Percentiles rank a stretch among this genome's conserved stretches.
Evolutionary conservation across 2,113 vertebrate species (phyloP).

Genomic region (Triplophysa dalaica): DNA sequence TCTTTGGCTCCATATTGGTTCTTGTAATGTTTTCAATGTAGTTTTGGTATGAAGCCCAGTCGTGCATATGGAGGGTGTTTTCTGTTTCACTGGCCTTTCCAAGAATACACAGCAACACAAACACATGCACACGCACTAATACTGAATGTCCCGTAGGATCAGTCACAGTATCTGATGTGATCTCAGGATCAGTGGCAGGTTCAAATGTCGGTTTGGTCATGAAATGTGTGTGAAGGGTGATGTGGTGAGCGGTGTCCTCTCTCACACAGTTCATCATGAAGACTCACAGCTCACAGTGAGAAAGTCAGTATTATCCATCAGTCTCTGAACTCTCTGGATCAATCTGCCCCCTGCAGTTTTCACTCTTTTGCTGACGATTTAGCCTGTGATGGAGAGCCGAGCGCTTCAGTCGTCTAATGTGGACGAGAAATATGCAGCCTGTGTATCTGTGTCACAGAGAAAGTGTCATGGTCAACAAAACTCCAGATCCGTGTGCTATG

Average conservation of each 20-base stretch:
- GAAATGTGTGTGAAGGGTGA: not conserved
- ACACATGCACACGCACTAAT: not conserved
- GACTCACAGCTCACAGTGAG: slow-evolving; percentile 23
- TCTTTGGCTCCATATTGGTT: slow-evolving; percentile 9
- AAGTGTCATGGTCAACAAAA: not conserved
- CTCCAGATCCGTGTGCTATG: not conserved
- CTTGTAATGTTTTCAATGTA: not conserved
- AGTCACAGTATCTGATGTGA: not conserved
- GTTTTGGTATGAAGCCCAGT: not conserved
- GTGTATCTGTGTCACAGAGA: not conserved
- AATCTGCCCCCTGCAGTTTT: slow-evolving; percentile 14
- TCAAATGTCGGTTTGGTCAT: not conserved
- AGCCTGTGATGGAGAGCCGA: slow-evolving; percentile 17
- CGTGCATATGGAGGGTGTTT: not conserved
- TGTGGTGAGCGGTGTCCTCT: not conserved
- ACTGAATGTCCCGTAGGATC: slow-evolving; percentile 35
- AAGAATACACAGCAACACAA: not conserved
- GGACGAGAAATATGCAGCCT: not conserved
- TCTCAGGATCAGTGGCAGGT: not conserved
- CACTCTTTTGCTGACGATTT: slow-evolving; percentile 20
- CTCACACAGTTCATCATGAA: slow-evolving; percentile 15
- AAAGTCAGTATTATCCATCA: slow-evolving; percentile 13
- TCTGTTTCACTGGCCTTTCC: slow-evolving; percentile 5
- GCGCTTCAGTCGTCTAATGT: not conserved
- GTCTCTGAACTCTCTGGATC: slow-evolving; percentile 6